Percentiles rank a stretch among this genome's conserved stretches.
Evolutionary conservation across 2,888 invertebrate species (phyloP).

Genomic region (Drosophila paramelanica): DNA sequence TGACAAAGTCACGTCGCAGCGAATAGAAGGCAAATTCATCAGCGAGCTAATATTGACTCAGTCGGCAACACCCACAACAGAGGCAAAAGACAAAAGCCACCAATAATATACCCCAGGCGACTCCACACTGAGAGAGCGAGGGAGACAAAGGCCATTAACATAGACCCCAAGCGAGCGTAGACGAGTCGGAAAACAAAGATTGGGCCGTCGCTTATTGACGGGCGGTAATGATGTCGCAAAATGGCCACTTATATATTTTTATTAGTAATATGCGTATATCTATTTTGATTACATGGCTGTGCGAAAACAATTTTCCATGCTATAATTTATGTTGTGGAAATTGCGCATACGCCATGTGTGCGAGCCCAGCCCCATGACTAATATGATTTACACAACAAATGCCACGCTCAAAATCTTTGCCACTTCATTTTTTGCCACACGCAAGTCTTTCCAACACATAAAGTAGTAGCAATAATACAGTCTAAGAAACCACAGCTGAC

Average conservation of each 20-base stretch:
- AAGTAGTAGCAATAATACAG: conserved; percentile 27
- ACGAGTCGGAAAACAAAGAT: conserved; percentile 21
- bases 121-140: neutral
- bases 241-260: conserved; percentile 78
- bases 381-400: conserved; percentile 55
- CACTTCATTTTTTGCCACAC: conserved; percentile 35
- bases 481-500: conserved; percentile 11
- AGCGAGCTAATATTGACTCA: conserved; percentile 65
- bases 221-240: conserved; percentile 67
- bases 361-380: conserved; percentile 17
- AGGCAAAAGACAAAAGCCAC: conserved; percentile 33
- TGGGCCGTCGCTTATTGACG: conserved; percentile 51
- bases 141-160: neutral
- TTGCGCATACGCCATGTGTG: conserved; percentile 53
- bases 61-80: conserved; percentile 19
- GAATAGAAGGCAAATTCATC: conserved; percentile 67
- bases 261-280: conserved; percentile 60
- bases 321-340: conserved; percentile 50
- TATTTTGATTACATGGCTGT: conserved; percentile 64
- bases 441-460: conserved; percentile 48
- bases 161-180: neutral
- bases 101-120: conserved; percentile 53
- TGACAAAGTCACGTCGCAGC: conserved; percentile 73
- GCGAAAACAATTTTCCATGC: conserved; percentile 62
- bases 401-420: conserved; percentile 36